Evolutionary conservation across 2,113 vertebrate species (phyloP).

Genomic region (Chamaea fasciata): DNA sequence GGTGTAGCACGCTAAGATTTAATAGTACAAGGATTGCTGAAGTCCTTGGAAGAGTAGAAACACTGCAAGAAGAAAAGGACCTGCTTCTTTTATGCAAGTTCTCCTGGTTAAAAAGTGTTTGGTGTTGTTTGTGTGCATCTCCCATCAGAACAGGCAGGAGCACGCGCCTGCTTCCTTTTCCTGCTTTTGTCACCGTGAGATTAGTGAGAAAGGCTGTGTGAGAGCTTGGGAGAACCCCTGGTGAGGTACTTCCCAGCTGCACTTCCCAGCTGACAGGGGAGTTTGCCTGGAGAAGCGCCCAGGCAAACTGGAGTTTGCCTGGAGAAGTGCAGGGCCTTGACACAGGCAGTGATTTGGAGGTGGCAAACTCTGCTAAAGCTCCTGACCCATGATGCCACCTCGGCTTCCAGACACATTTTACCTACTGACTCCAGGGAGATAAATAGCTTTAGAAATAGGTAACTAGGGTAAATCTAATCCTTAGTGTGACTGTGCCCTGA

Average conservation of each 20-base stretch:
- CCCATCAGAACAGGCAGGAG: background rate
- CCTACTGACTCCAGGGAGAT: conserved; percentile 28
- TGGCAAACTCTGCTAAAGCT: background rate
- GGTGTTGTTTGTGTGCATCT: background rate
- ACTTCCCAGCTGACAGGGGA: background rate
- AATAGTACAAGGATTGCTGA: background rate
- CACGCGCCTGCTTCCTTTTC: conserved; percentile 17
- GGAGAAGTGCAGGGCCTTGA: background rate
- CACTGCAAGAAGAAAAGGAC: background rate
- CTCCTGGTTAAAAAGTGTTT: background rate
- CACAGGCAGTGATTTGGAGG: background rate
- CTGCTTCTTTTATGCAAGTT: background rate
- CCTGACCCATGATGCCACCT: rapidly evolving
- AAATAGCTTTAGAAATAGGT: conserved; percentile 46
- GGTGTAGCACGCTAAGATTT: background rate
- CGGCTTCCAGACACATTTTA: background rate
- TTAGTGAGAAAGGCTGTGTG: background rate
- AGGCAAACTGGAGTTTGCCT: background rate
- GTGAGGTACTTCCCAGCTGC: background rate
- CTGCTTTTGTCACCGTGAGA: conserved; percentile 22
- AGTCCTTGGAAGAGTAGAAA: background rate
- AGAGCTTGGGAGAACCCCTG: background rate
- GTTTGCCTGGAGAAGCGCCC: background rate
- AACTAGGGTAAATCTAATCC: conserved; percentile 49
- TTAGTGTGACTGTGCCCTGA: background rate